Evolutionary conservation across 1,140 invertebrate genomes (phyloP).

Genomic region (Zaprionus tsacasi): DNA sequence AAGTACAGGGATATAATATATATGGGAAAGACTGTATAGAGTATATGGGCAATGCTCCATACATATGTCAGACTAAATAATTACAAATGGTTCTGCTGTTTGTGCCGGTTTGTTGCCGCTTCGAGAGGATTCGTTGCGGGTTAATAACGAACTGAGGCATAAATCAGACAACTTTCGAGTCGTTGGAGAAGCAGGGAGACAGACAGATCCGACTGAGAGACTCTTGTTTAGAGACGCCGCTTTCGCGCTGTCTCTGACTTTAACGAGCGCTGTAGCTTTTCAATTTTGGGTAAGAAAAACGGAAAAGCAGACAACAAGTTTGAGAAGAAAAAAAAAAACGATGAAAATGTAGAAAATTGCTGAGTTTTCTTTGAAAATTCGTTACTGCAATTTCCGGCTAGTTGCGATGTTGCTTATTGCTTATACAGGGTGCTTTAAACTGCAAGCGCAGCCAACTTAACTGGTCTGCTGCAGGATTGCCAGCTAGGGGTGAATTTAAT

Average conservation of each 20-base stretch:
- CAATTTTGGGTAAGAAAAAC: neutral
- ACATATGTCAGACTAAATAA: slow-evolving; percentile 54
- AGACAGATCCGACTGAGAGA: too few relatives aligned
- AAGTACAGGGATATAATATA: neutral
- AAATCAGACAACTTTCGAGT: slow-evolving; percentile 50
- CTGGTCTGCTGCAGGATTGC: neutral
- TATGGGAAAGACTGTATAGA: neutral
- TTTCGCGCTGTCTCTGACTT: neutral
- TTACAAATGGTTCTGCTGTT: slow-evolving; percentile 36
- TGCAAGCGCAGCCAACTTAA: slow-evolving; percentile 32
- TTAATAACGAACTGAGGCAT: slow-evolving; percentile 46
- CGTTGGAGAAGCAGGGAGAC: neutral
- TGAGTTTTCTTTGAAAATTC: slow-evolving; percentile 33
- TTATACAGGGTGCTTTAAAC: slow-evolving; percentile 1
- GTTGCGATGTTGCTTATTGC: slow-evolving; percentile 7
- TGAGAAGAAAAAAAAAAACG: slow-evolving; percentile 3
- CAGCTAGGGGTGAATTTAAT: slow-evolving; percentile 11
- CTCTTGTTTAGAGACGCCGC: neutral
- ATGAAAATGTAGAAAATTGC: neutral
- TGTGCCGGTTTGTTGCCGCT: neutral
- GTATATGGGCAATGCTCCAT: slow-evolving; percentile 12
- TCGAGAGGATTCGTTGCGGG: slow-evolving; percentile 17
- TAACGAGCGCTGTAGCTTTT: slow-evolving; percentile 4
- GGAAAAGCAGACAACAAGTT: slow-evolving; percentile 13
- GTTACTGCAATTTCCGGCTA: slow-evolving; percentile 46